Percentiles rank a stretch among this genome's conserved stretches.
Evolutionary conservation across 2,797 vertebrate species (phyloP).

Genomic region (Discoglossus pictus): DNA sequence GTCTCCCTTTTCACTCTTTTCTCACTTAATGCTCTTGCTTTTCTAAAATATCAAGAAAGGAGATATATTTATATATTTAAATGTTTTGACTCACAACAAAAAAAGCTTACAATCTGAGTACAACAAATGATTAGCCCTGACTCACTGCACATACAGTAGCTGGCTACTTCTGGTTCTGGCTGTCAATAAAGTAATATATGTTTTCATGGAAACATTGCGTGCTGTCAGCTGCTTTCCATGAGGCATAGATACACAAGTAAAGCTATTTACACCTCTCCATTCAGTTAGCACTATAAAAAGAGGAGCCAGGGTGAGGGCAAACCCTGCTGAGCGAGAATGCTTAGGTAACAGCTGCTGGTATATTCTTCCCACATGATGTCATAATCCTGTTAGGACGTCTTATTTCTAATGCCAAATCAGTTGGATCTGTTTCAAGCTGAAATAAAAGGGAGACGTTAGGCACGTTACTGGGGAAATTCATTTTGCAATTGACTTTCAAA

Average conservation of each 20-base stretch:
- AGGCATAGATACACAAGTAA: conserved; percentile 37
- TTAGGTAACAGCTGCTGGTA: conserved; percentile 49
- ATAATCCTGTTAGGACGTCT: conserved; percentile 47
- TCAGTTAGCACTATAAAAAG: conserved; percentile 44
- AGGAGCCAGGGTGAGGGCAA: conserved; percentile 36
- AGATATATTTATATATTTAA: too few relatives aligned
- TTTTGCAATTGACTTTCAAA: conserved; percentile 27
- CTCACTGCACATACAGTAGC: too few relatives aligned
- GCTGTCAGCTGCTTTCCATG: conserved; percentile 39
- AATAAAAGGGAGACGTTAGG: conserved; percentile 23
- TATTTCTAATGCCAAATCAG: conserved; percentile 48
- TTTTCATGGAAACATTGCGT: conserved; percentile 20
- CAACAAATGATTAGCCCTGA: too few relatives aligned
- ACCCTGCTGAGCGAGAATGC: conserved; percentile 49
- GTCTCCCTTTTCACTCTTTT: too few relatives aligned
- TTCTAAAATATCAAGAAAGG: too few relatives aligned
- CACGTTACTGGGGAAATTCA: conserved; percentile 23
- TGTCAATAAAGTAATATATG: not conserved
- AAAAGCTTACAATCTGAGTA: too few relatives aligned
- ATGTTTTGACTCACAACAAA: too few relatives aligned
- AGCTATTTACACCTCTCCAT: conserved; percentile 47
- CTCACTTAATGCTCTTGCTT: too few relatives aligned
- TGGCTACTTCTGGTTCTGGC: too few relatives aligned
- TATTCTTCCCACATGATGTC: conserved; percentile 51
- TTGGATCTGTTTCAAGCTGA: conserved; percentile 37